These are phyloP conservation scores for Tokudaia tokunoshimensis DNA, from an alignment of 2,797 vertebrate species.

Conservation along the genomic window DNA sequence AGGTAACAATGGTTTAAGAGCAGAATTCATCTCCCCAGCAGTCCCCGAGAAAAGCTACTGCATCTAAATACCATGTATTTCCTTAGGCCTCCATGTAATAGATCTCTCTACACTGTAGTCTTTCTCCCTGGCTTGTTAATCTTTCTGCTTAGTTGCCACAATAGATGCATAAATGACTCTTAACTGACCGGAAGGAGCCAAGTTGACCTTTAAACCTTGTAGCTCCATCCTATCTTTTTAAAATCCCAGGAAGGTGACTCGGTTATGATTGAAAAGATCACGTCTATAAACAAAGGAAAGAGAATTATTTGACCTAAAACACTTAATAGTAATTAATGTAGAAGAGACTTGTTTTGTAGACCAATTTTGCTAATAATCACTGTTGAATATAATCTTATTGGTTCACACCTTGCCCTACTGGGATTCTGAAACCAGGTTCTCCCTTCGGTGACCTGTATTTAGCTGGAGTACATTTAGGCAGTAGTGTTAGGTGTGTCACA, in stretches of 20 bases:
- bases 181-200: not conserved
- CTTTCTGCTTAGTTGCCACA: not conserved
- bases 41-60: not conserved
- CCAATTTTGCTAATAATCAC: not conserved
- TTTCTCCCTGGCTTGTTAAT: too few relatives aligned
- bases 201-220: not conserved
- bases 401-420: slow-evolving; percentile 50
- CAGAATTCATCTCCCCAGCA: not conserved
- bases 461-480: not conserved
- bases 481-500: not conserved
- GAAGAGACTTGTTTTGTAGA: not conserved
- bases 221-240: not conserved
- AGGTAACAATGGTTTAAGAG: not conserved
- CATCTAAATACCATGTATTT: not conserved
- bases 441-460: not conserved
- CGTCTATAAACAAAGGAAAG: not conserved
- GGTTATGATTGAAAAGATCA: not conserved
- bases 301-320: not conserved
- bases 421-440: not conserved
- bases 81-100: not conserved
- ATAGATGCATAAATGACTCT: not conserved
- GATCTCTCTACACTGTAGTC: not conserved
- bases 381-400: not conserved
- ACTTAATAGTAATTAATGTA: not conserved
- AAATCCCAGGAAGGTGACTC: not conserved